These are phyloP conservation scores for Lacerta bilineata DNA, from an alignment of 2,797 vertebrate species.

Conservation along the genomic window DNA sequence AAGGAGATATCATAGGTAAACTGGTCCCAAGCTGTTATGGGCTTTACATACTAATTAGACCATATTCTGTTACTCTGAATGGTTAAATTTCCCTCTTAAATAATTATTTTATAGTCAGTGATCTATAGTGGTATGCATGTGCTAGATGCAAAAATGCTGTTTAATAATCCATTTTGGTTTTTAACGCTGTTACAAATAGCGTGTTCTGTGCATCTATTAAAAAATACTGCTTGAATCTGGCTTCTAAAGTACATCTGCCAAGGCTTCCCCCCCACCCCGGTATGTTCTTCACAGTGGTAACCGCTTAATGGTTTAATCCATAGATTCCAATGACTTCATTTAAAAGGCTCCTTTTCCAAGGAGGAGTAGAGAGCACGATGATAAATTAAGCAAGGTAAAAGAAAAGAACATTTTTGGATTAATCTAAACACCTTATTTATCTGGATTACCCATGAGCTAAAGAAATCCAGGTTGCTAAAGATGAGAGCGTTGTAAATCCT, in stretches of 20 bases:
- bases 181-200: constrained; percentile 25
- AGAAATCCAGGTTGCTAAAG: constrained; percentile 50
- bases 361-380: constrained; percentile 51
- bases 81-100: neutral
- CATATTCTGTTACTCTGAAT: neutral
- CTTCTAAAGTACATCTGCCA: constrained; percentile 34
- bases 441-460: constrained; percentile 68
- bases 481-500: constrained; percentile 62
- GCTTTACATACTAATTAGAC: too few species aligned
- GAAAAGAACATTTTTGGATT: constrained; percentile 65
- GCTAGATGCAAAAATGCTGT: constrained; percentile 14
- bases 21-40: too few species aligned
- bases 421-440: constrained; percentile 68
- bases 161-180: constrained; percentile 18
- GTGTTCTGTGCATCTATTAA: constrained; percentile 8
- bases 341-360: constrained; percentile 44
- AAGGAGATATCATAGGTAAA: too few species aligned
- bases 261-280: constrained; percentile 49
- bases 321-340: constrained; percentile 52
- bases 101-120: constrained; percentile 17
- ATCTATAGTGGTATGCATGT: rapidly evolving
- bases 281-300: constrained; percentile 29
- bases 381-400: constrained; percentile 69
- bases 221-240: constrained; percentile 28
- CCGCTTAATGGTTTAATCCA: constrained; percentile 60